Evolutionary conservation across 2,888 invertebrate species (phyloP), one percentile per base, ranked within the genome.

Genomic region (Eupithecia centaureata): DNA sequence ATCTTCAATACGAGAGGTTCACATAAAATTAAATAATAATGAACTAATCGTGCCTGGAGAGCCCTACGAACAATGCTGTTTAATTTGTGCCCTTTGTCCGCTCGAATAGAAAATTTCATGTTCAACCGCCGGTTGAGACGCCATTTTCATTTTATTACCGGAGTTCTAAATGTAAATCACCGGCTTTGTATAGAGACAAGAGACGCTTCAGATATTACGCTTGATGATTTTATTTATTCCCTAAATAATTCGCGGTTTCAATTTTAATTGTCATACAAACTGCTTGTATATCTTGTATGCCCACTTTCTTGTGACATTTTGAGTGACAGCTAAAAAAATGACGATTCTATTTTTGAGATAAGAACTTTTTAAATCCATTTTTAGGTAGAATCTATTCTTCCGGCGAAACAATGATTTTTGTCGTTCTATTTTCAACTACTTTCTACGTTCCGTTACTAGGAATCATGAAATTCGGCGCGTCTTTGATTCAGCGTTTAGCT

Each of bases 71-170:
- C 92, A 92, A 92, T 89, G 83, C 52, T 75, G 84, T 89, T 89
- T 92, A 92, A 92, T 92, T 88, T 86, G 87, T 82, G 86, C 89
- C 90, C 86, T 92, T 92, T 92, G 92, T 92, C 85, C 88, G 82
- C 76, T 77, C 85, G 85, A 88, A 91, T 91, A 92, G 92, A 91
- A 90, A 90, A 91, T 91, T 90, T 87, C 88, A 90, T 91, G 90
- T 90, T 83, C 83, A 80, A 86, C 83, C 83, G 84, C 79, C 85
- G 82, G 79, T 78, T 82, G 85, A 84, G 88, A 81, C 82, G 82
- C 82, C 82, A 83, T 87, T 88, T 85, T 82, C 86, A 78, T 89
- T 87, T 89, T 89, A 90, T 86, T 85, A 83, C 87, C 81, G 75
- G 81, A 85, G 82, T 87, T 91, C 82, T 90, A 86, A 86, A 89